Conservation (phyloP, 2,888 invertebrate genomes). For the Stratiomys singularior region DNA sequence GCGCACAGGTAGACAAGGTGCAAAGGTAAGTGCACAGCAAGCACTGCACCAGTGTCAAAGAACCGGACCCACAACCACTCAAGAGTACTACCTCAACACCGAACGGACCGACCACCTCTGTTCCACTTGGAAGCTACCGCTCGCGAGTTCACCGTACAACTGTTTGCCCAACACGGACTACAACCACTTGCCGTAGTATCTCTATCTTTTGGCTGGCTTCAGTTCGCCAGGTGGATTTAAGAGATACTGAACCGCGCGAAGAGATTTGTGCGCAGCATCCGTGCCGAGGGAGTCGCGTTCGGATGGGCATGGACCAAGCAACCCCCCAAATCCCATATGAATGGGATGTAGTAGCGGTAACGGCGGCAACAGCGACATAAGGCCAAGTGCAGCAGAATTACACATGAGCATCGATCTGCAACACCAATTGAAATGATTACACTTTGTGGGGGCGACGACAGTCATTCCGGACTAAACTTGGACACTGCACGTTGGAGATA, state of each 20-base stretch:
- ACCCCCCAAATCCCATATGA: not conserved
- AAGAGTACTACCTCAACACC: constrained; percentile 4
- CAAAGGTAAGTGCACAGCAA: constrained; percentile 6
- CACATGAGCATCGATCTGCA: constrained; percentile 2
- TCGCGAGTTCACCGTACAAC: constrained; percentile 23
- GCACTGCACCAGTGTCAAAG: constrained; percentile 23
- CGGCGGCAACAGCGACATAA: not conserved
- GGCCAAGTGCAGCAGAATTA: constrained; percentile 24
- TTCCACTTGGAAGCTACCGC: constrained; percentile 2
- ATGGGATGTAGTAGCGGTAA: not conserved
- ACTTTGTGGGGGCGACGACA: not conserved
- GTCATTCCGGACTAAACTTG: not conserved
- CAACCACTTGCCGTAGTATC: not conserved
- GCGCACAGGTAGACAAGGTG: constrained; percentile 13
- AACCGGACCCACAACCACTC: constrained; percentile 17
- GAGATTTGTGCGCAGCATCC: constrained; percentile 36
- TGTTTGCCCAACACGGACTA: constrained; percentile 1
- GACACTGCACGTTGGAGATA: no score
- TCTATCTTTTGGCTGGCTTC: not conserved
- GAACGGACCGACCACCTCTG: not conserved
- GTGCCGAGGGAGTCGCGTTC: not conserved
- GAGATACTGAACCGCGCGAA: not conserved
- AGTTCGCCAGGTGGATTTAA: constrained; percentile 11
- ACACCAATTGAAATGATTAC: not conserved
- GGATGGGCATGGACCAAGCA: constrained; percentile 3